These are phyloP conservation scores for Dicrostonyx torquatus DNA, from an alignment of 2,797 vertebrate species.

Conservation along the genomic window DNA sequence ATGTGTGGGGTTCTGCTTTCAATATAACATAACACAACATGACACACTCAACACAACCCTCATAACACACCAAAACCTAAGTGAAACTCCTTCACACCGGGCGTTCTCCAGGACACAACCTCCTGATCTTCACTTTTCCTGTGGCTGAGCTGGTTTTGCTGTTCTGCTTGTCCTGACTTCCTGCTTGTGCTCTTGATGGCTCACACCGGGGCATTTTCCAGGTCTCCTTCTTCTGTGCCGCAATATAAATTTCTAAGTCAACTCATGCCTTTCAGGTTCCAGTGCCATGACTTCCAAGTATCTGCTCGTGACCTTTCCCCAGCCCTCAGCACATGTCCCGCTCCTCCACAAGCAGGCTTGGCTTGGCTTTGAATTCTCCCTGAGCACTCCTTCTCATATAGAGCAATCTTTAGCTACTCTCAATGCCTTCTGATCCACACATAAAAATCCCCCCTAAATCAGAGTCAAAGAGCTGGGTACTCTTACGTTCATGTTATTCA, in stretches of 20 bases:
- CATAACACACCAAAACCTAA: background rate
- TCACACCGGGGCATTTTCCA: background rate
- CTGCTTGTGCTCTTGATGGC: background rate
- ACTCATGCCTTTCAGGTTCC: background rate
- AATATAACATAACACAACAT: background rate
- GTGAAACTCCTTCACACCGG: background rate
- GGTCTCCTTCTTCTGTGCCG: background rate
- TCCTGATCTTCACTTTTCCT: background rate
- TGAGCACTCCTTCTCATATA: background rate
- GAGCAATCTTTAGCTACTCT: background rate
- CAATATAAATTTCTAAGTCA: background rate
- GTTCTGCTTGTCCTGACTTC: background rate
- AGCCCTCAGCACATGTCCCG: background rate
- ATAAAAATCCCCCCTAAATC: background rate
- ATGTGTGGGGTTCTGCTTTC: background rate
- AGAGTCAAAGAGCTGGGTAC: background rate
- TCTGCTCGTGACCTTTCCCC: background rate
- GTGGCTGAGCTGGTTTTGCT: background rate
- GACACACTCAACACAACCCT: background rate
- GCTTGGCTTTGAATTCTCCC: background rate
- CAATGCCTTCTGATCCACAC: background rate
- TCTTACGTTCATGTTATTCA: background rate
- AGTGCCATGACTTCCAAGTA: background rate
- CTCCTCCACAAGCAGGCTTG: background rate
- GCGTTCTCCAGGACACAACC: background rate